A percentile compares a stretch with the other conserved stretches of the same genome.
Conservation (phyloP, 2,888 invertebrate genomes). For the Cactoblastis cactorum region DNA sequence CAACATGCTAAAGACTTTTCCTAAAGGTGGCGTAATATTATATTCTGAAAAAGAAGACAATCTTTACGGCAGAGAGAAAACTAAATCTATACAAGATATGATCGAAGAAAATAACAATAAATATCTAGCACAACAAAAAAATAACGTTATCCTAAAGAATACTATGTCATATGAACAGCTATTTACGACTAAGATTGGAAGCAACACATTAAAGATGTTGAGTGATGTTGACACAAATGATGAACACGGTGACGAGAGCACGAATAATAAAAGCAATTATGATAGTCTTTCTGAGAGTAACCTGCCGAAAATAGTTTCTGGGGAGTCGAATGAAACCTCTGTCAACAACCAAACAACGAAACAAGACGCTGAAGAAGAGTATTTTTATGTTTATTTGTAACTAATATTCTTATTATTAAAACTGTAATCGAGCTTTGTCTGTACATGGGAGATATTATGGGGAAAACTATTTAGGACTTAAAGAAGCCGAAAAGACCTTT, state of each 20-base stretch:
- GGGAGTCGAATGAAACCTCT: neutral
- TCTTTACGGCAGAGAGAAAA: neutral
- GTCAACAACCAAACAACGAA: neutral
- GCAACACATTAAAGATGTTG: too few species aligned
- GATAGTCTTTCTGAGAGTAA: neutral
- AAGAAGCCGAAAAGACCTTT: too few species aligned
- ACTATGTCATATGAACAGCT: neutral
- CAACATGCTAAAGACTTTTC: too few species aligned
- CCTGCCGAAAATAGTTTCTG: neutral
- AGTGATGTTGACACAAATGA: too few species aligned
- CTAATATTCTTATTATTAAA: too few species aligned
- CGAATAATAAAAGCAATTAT: neutral
- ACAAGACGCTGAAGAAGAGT: neutral
- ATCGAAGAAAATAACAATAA: neutral
- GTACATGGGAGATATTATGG: too few species aligned
- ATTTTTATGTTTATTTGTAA: slow-evolving; percentile 1
- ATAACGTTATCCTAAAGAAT: neutral
- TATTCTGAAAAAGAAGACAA: too few species aligned
- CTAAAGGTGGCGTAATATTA: too few species aligned
- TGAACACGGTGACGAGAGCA: too few species aligned
- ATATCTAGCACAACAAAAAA: neutral
- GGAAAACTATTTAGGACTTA: too few species aligned
- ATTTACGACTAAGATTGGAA: neutral
- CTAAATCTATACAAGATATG: neutral
- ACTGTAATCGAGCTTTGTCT: too few species aligned